These are phyloP conservation scores for Pteria penguin DNA, from an alignment of 2,888 invertebrate genomes.

Conservation along the genomic window DNA sequence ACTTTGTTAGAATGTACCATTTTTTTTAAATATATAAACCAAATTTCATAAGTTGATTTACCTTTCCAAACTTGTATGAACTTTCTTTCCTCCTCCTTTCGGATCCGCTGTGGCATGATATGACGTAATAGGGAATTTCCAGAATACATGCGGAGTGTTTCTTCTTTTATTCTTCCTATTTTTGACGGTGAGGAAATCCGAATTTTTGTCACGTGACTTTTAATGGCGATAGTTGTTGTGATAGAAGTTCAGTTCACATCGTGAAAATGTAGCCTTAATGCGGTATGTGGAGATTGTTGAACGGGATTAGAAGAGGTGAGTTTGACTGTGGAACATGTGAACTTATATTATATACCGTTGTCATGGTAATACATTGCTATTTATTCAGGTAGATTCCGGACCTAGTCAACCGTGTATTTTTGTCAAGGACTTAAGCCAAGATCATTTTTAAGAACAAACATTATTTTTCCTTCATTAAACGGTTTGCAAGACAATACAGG, in stretches of 20 bases:
- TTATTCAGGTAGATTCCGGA: no score
- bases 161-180: background rate
- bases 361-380: no score
- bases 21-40: no score
- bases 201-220: background rate
- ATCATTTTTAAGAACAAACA: background rate
- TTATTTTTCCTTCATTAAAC: no score
- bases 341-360: no score
- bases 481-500: no score
- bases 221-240: background rate
- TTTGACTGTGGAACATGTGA: background rate
- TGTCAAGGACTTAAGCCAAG: background rate
- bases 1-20: no score
- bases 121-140: constrained; percentile 26
- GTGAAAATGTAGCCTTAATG: constrained; percentile 23
- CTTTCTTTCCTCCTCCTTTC: no score
- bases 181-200: background rate
- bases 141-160: no score
- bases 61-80: no score
- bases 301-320: constrained; percentile 66
- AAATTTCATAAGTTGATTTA: no score
- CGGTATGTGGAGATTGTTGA: constrained; percentile 66
- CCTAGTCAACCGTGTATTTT: background rate
- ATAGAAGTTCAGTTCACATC: background rate
- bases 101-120: no score